Evolutionary conservation across 2,888 invertebrate species (phyloP), one percentile per base, ranked within the genome.

Genomic region (Dexiosoma caninum): DNA sequence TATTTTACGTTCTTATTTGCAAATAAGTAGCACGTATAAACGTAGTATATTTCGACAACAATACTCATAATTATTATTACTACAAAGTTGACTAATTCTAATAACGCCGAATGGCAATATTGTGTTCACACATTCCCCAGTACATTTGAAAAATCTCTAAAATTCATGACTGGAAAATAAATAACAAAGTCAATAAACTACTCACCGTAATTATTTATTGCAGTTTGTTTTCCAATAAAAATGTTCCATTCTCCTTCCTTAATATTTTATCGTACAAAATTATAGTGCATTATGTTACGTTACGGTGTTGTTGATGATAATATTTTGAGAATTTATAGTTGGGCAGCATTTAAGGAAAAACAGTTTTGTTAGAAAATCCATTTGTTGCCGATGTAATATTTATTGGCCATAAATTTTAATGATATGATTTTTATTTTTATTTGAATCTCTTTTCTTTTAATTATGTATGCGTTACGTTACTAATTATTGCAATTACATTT

Each of bases 171-270:
- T n/a, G n/a, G n/a, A n/a, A n/a, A n/a, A n/a, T n/a, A n/a, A n/a
- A n/a, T n/a, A n/a, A n/a, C n/a, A n/a, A n/a, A n/a, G n/a, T n/a
- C n/a, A n/a, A n/a, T 6, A 6, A 40, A n/a, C 2, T 16, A 46
- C 70, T 70, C 27, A 70, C 70, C 70, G 59, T 37, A 37, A 27
- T 19, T 27, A 9, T 49, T 37, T 70, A 37, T 49, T 70, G 37
- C 9, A 59, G 14, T 19, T 40, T 1, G 12, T 21, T 27, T 40
- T 16, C n/a, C 14, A 30, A 30, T 60, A 60, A 16, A 44, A 16
- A 16, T 37, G 2, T 32, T 21, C 2, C 27, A 32, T 62, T 42
- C 16, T 32, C 23, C 42, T 72, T 32, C 23, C 32, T 9, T 27
- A 53, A 6, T 9, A 42, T 30, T 30, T 27, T 16, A 30, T 40